Evolutionary conservation across 2,888 invertebrate species (phyloP), one percentile per base, ranked within the genome.

Genomic region (Atethmia centrago): DNA sequence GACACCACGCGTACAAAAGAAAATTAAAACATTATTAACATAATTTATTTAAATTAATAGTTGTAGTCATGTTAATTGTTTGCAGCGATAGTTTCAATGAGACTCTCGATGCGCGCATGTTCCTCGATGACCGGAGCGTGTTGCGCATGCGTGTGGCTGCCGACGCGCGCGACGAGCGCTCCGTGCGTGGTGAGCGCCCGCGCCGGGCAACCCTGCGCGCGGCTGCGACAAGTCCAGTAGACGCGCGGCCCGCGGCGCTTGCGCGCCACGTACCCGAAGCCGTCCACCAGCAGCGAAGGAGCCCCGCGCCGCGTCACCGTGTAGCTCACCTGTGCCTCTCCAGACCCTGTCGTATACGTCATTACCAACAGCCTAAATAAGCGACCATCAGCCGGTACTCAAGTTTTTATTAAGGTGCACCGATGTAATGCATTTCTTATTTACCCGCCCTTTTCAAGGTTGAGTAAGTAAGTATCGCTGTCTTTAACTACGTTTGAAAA

Each of bases 271-370:
- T 89, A 96, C 56, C 92, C 92, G 83, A 91, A 92, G 36, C 95
- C 96, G 71, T 91, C 93, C 76, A 96, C 81, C 80, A 96, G 79
- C 66, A 96, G 91, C 74, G 95, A 92, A 40, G 95, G 94, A 47
- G 95, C 96, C 19, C 96, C 96, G 28, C 96, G 94, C 69, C 93
- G 92, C 49, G 96, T 96, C 89, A 95, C 92, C 77, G 95, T 90
- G 88, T 95, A 96, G 82, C 91, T 91, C 88, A 94, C 92, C 77
- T 87, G 89, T 71, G 84, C 86, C 62, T 83, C 89, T 68, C 86
- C 82, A 82, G 83, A 78, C 87, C 93, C 92, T 91, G 85, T 85
- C 65, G 79, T 74, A 86, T 51, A 62, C 61, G 81, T n/a, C 64
- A 77, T 66, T 79, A 71, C 61, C 42, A 70, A 83, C 47, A 67